Percentiles rank a stretch among this genome's conserved stretches.
phyloP scores from a whole-genome alignment of 2,888 invertebrate genomes.

The Rhabditophanes sp. region DNA sequence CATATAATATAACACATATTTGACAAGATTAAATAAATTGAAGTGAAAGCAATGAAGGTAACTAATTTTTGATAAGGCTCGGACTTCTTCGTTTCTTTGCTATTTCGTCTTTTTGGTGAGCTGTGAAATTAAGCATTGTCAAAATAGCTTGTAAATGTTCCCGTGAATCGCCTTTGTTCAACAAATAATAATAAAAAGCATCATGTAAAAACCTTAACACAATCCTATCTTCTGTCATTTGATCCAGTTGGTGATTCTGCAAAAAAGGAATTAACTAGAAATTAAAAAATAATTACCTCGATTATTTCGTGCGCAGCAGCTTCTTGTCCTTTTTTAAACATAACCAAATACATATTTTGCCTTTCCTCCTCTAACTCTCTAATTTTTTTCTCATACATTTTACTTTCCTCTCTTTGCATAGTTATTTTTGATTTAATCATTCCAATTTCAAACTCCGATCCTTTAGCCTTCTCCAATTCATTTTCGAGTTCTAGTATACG shows the following conservation, averaged over 20 bases:
- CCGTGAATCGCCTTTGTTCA: conserved; percentile 64
- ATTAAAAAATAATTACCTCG: conserved; percentile 11
- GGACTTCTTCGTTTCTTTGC: conserved; percentile 10
- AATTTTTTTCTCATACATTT: conserved; percentile 39
- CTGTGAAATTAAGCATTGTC: conserved; percentile 56
- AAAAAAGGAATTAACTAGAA: conserved; percentile 3
- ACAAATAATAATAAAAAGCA: conserved; percentile 76
- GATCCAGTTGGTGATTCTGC: conserved; percentile 20
- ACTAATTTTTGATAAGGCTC: too few relatives aligned
- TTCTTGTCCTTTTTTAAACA: conserved; percentile 44
- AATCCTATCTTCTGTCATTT: conserved; percentile 62
- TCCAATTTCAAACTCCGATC: not conserved
- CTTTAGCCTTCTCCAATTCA: conserved; percentile 3
- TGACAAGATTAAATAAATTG: too few relatives aligned
- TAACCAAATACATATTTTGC: conserved; percentile 39
- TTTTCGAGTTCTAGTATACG: too few relatives aligned
- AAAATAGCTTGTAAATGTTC: conserved; percentile 73
- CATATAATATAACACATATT: too few relatives aligned
- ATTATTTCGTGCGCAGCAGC: conserved; percentile 28
- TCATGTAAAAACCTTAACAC: conserved; percentile 79
- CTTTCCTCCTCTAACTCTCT: conserved; percentile 35
- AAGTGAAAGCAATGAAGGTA: too few relatives aligned
- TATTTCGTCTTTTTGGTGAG: conserved; percentile 36
- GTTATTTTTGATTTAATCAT: not conserved
- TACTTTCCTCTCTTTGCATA: conserved; percentile 26